Base-by-base conservation (phyloP, 2,888 invertebrate genomes). In the Orthosia gothica region DNA sequence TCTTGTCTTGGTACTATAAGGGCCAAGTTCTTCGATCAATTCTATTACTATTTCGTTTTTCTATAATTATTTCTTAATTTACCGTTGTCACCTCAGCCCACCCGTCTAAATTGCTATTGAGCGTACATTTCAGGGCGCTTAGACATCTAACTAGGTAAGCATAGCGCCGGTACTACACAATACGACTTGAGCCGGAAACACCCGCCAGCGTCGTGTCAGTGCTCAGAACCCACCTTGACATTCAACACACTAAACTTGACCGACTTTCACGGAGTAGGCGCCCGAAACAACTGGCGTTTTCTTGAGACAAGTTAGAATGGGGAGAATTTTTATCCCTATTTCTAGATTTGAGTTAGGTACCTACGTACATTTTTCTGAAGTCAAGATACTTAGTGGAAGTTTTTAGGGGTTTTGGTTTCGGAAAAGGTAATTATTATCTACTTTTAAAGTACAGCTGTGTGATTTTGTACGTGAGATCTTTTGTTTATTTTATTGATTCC, bases 201-300 rank as follows among this genome's bases (percentile, higher is more conserved):
- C 47, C 50, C 50, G n/a, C n/a, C 32, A 20, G 15, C 15, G 9
- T 32, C 59, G 20, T 13, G 26, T 15, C 65, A 54, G 32, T 26
- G 58, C 20, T 13, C 65, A 54, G 32, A 26, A 52, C 20, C 13
- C 59, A 45, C 67, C 81, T 54, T 80, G 70, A 70, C 84, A 84
- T 80, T 84, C 81, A 64, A 57, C 67, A 50, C 61, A 57, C 32
- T 67, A 74, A 83, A 83, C 81, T 81, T 83, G 81, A 81, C 84
- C 81, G 81, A 81, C 26, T 79, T 81, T 61, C 26, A 12, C n/a
- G n/a, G 68, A 68, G 45, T 65, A 62, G 49, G 62, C 74, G 49
- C 23, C 49, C 62, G 18, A 18, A 58, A 45, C 50, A 32, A 26
- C 45, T 40, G 13, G 9, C 50, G 16, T 47, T 57, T n/a, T 32